Percentiles rank a stretch among this genome's conserved stretches.
These are phyloP conservation scores for Rhogogaster chlorosoma DNA, from an alignment of 2,888 invertebrate species.

Conservation along the genomic window DNA sequence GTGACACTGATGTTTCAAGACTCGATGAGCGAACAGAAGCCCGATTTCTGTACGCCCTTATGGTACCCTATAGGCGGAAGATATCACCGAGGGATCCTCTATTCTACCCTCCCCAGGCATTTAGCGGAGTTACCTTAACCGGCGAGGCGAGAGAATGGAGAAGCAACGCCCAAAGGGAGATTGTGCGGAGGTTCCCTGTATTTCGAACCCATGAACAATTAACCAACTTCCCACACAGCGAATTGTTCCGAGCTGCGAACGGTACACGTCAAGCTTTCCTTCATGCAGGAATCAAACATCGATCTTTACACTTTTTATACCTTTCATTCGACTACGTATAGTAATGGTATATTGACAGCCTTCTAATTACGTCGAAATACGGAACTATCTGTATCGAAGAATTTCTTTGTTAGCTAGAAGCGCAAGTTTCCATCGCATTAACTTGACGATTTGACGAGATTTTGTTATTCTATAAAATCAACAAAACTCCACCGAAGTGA, in stretches of 20 bases:
- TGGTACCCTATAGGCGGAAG: background rate
- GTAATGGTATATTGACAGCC: background rate
- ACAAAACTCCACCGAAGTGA: background rate
- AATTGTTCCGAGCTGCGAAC: slow-evolving; percentile 19
- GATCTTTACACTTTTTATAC: background rate
- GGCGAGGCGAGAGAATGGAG: slow-evolving; percentile 37
- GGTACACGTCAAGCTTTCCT: slow-evolving; percentile 9
- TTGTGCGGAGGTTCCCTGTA: slow-evolving; percentile 10
- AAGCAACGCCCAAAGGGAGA: slow-evolving; percentile 23
- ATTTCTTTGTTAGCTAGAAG: background rate
- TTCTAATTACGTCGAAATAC: background rate
- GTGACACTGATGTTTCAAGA: background rate
- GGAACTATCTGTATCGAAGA: background rate
- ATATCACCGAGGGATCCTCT: slow-evolving; percentile 29
- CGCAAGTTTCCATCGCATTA: background rate
- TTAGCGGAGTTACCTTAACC: slow-evolving; percentile 45
- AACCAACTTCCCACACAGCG: slow-evolving; percentile 26
- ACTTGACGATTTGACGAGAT: background rate
- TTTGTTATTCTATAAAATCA: slow-evolving; percentile 9
- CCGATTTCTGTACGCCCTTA: background rate
- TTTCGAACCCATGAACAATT: slow-evolving; percentile 40
- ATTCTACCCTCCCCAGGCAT: slow-evolving; percentile 33
- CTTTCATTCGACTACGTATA: background rate
- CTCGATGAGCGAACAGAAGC: background rate
- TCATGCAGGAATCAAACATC: background rate